A percentile compares a stretch with the other conserved stretches of the same genome.
Evolutionary conservation across 1,140 invertebrate genomes (phyloP).

Genomic region (Caenorhabditis tropicalis): DNA sequence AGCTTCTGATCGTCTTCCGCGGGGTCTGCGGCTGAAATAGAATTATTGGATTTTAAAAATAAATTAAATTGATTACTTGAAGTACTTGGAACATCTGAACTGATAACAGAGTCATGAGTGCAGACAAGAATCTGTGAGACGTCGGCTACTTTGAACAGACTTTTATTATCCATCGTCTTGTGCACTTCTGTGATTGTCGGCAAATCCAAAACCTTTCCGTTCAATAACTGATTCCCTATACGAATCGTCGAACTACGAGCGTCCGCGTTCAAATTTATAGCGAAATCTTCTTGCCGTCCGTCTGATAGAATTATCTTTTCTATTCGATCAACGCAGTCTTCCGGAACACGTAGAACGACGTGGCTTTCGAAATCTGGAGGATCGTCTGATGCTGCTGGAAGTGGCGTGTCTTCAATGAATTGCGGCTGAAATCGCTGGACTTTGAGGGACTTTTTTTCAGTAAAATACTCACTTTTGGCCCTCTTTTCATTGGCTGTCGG

Average conservation of each 20-base stretch:
- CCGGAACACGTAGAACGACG: constrained; percentile 64
- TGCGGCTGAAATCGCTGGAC: background rate
- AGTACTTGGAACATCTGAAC: constrained; percentile 10
- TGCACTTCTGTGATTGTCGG: constrained; percentile 67
- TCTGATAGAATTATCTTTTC: constrained; percentile 42
- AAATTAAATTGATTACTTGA: no score
- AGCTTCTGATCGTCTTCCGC: background rate
- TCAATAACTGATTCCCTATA: constrained; percentile 60
- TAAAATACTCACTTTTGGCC: background rate
- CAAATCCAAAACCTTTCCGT: constrained; percentile 66
- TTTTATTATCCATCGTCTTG: constrained; percentile 70
- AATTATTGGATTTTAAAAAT: no score
- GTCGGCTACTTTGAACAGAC: constrained; percentile 68
- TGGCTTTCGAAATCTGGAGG: constrained; percentile 70
- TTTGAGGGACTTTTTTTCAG: background rate
- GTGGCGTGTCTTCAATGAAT: background rate
- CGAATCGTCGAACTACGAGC: constrained; percentile 60
- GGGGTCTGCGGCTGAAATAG: background rate
- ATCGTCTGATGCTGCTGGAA: constrained; percentile 18
- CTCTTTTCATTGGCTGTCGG: background rate
- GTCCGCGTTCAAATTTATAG: constrained; percentile 52
- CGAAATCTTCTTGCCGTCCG: constrained; percentile 36
- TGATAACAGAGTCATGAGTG: constrained; percentile 44
- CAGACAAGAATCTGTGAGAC: constrained; percentile 67
- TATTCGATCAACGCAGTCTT: constrained; percentile 50